A percentile compares a stretch with the other conserved stretches of the same genome.
These are phyloP conservation scores for Knipowitschia caucasica DNA, from an alignment of 2,797 vertebrate species.

Conservation along the genomic window DNA sequence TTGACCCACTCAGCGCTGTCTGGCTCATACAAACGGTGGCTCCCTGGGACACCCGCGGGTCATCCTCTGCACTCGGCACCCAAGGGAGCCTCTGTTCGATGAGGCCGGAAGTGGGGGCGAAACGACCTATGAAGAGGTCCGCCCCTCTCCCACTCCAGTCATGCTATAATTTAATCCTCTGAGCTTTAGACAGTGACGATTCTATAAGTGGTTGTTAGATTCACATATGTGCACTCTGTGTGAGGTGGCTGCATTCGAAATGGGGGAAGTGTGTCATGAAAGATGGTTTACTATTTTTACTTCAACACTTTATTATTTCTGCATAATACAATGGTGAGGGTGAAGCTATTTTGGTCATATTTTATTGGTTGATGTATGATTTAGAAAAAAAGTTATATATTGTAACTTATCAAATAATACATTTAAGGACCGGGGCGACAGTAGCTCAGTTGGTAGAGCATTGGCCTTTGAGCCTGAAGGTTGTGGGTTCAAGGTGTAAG, in stretches of 20 bases:
- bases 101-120: conserved; percentile 38
- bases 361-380: no score
- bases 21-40: conserved; percentile 32
- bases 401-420: no score
- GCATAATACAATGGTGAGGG: no score
- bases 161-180: conserved; percentile 66
- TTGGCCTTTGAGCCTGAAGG: no score
- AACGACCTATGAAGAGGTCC: conserved; percentile 45
- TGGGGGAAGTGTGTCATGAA: not conserved
- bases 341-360: no score
- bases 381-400: no score
- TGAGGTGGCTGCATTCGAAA: not conserved
- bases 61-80: conserved; percentile 32
- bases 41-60: conserved; percentile 44
- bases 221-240: conserved; percentile 4
- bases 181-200: conserved; percentile 59
- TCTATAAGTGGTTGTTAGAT: conserved; percentile 4
- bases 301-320: no score
- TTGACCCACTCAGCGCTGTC: conserved; percentile 50
- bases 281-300: no score
- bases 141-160: conserved; percentile 30
- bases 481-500: no score
- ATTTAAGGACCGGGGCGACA: no score
- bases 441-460: no score
- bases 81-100: conserved; percentile 42